A percentile compares a stretch with the other conserved stretches of the same genome.
These are phyloP conservation scores for Sebastes wilsoni DNA, from an alignment of 2,797 vertebrate genomes.

Conservation along the genomic window DNA sequence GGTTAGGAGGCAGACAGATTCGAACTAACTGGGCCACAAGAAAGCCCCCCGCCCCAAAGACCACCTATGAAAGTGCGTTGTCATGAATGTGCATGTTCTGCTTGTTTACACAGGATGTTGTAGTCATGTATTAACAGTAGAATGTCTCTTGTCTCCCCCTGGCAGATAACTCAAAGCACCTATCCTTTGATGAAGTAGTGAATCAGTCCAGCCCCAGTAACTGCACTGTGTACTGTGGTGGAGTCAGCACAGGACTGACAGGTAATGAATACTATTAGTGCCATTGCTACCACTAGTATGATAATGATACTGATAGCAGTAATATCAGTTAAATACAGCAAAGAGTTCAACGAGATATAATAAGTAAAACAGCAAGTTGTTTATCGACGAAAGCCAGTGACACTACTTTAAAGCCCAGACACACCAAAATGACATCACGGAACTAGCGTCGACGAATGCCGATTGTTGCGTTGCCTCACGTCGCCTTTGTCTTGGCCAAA, in stretches of 20 bases:
- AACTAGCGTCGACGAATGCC: neutral
- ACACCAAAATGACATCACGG: neutral
- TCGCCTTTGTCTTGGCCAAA: no score
- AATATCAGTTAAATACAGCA: neutral
- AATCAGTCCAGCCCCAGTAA: constrained; percentile 98
- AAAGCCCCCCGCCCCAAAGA: constrained; percentile 97
- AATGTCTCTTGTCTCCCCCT: neutral
- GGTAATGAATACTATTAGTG: constrained; percentile 75
- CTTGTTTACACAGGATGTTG: neutral
- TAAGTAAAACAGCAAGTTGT: neutral
- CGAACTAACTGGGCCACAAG: constrained; percentile 98
- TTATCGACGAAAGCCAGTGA: neutral
- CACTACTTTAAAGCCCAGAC: neutral
- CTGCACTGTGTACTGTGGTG: constrained; percentile 97
- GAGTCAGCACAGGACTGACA: constrained; percentile 93
- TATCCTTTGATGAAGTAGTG: constrained; percentile 97
- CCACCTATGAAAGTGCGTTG: constrained; percentile 91
- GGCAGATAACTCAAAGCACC: constrained; percentile 90
- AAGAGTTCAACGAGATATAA: neutral
- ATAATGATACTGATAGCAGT: neutral
- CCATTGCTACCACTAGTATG: neutral
- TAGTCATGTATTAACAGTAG: neutral
- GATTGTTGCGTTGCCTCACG: neutral
- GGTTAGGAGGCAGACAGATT: constrained; percentile 98
- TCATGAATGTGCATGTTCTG: neutral